Evolutionary conservation across 64 coral and sea anemone species (phyloP), one percentile per base, ranked within the genome.

Genomic region (Stichodactyla helianthus): DNA sequence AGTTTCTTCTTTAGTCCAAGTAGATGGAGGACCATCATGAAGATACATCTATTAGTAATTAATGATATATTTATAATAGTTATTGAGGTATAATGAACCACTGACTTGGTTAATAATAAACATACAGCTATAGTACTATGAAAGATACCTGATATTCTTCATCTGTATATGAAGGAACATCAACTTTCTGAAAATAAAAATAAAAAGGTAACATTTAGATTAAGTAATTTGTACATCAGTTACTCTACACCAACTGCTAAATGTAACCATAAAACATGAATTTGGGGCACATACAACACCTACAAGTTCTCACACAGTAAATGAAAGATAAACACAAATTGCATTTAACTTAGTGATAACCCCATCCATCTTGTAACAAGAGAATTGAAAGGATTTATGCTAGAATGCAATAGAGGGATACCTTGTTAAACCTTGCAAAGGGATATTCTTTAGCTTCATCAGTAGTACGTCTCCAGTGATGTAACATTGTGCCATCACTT

Each of bases 371-470:
- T 44, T 44, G 2, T 3, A 44, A 3, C 35, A 44, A 44, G 35
- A 44, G 35, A 44, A 44, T 3, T 0, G 35, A 44, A 2, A 44
- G 35, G 35, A 44, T 44, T 44, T 44, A 44, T 44, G 35, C 35
- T 44, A 58, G 14, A 58, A 58, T 58, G 55, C 55, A 58, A 15
- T 58, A 58, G 0, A 57, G 7, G 55, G 5, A 23, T 17, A 97
- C 96, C 96, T 99, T 99, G 71, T 99, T 93, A 91, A 99, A 99
- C 63, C 93, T 99, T 82, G 96, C 96, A 93, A 99, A 99, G 15
- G 96, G 93, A 93, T 99, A 99, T 53, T 99, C 96, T 59, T 99
- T 99, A 20, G 76, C 82, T 22, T 95, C 96, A 91, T 99, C 96
- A 18, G 96, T 92, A 57, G 76, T 89, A 88, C 96, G 89, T 82